These are phyloP conservation scores for Ethmia dodecea DNA, from an alignment of 2,888 invertebrate genomes.

Conservation along the genomic window DNA sequence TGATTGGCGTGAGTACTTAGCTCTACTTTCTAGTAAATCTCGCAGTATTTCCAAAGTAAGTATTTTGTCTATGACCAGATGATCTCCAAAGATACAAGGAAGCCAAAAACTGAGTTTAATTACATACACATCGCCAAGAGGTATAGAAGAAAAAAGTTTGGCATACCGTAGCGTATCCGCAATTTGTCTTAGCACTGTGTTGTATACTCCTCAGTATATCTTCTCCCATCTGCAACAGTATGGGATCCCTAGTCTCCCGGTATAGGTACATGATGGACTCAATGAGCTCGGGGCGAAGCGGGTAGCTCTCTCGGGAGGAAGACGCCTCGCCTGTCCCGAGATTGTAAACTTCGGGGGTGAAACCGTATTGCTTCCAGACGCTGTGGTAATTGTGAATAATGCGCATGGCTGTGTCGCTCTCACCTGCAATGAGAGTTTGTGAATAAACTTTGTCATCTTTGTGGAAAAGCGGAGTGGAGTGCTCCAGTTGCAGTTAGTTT, in stretches of 20 bases:
- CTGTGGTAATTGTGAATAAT: constrained; percentile 97
- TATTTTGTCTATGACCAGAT: no score
- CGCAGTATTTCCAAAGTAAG: no score
- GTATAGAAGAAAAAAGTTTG: no score
- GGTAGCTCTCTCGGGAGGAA: constrained; percentile 91
- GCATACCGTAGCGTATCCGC: constrained; percentile 97
- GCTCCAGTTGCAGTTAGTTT: no score
- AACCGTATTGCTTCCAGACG: constrained; percentile 98
- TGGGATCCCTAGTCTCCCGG: constrained; percentile 94
- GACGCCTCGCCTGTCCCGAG: constrained; percentile 93
- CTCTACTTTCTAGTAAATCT: no score
- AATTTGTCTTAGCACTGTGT: constrained; percentile 93
- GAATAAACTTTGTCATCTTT: no score
- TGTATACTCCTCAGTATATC: constrained; percentile 96
- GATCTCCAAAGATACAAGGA: no score
- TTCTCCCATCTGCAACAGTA: constrained; percentile 93
- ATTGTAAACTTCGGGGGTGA: constrained; percentile 98
- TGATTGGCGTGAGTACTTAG: no score
- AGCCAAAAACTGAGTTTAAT: no score
- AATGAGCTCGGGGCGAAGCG: constrained; percentile 95
- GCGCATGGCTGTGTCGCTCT: constrained; percentile 93
- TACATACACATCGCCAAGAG: no score
- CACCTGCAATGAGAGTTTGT: constrained; percentile 81
- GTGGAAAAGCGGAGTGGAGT: no score
- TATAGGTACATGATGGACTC: constrained; percentile 99